A percentile compares a stretch with the other conserved stretches of the same genome.
phyloP scores from a whole-genome alignment of 1,140 invertebrate genomes.

The Pissodes strobi region DNA sequence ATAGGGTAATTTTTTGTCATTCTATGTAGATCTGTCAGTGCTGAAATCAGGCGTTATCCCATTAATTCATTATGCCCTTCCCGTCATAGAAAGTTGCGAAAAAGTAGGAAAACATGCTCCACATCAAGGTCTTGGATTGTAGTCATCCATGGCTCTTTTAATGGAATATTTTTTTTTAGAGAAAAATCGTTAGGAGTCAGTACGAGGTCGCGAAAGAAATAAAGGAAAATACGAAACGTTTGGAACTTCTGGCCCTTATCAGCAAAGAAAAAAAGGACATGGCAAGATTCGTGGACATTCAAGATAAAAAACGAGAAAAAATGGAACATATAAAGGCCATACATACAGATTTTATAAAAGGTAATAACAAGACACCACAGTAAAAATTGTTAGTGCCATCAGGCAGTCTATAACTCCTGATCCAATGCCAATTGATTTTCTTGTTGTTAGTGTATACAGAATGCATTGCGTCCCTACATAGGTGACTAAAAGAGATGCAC shows the following conservation, averaged over 20 bases:
- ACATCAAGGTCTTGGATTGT: too few relatives aligned
- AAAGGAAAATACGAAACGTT: slow-evolving; percentile 61
- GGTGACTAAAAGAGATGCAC: too few relatives aligned
- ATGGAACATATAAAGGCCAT: slow-evolving; percentile 43
- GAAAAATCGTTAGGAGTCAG: slow-evolving; percentile 51
- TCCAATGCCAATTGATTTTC: too few relatives aligned
- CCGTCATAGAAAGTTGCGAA: too few relatives aligned
- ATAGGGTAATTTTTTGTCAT: too few relatives aligned
- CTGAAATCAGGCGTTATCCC: too few relatives aligned
- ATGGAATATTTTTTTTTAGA: slow-evolving; percentile 46
- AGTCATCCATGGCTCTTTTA: too few relatives aligned
- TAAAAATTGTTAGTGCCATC: background rate
- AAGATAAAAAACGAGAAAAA: slow-evolving; percentile 53
- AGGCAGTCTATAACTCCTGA: background rate
- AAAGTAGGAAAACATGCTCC: too few relatives aligned
- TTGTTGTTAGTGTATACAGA: too few relatives aligned
- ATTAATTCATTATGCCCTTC: too few relatives aligned
- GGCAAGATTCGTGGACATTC: slow-evolving; percentile 53
- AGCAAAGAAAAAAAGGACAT: slow-evolving; percentile 62
- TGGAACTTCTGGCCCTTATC: slow-evolving; percentile 62
- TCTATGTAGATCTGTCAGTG: too few relatives aligned
- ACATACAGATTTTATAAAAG: slow-evolving; percentile 49
- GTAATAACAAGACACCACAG: slow-evolving; percentile 50
- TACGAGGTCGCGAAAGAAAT: slow-evolving; percentile 56
- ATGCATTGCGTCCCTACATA: too few relatives aligned